Base-by-base conservation (phyloP, 1,140 invertebrate genomes). In the Plutomurus gul region DNA sequence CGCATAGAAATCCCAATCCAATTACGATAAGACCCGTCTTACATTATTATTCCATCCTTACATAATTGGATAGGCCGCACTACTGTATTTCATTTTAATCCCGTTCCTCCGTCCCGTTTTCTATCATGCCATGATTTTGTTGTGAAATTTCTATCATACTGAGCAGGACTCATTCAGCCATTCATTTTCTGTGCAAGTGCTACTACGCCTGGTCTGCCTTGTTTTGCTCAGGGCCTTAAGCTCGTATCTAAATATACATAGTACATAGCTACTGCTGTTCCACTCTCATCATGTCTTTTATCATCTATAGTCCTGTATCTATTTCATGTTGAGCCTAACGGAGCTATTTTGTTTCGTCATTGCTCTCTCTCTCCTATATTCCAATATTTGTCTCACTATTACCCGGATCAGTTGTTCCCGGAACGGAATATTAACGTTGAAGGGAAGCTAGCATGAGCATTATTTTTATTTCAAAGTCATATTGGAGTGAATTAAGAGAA, bases 1-100 rank as follows among this genome's bases (percentile, higher is more conserved):
- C 72, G 43, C 72, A 74, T 47, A 74, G 72, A 46, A 74, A 74
- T 74, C 72, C 72, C 72, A 74, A 74, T 74, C 72, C 72, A 74
- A 74, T 74, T 74, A 74, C 72, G 72, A 74, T 49, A 74, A 49
- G 72, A 49, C 27, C 36, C 27, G n/a, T 46, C 43, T 33, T 74
- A 74, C 72, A 49, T 74, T 74, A 74, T 74, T 74, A 74, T 74
- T 74, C 72, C 43, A 74, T 74, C 39, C 40, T 74, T 74, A 74
- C 72, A 74, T 74, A 74, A 74, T 74, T 74, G 72, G 72, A 74
- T 74, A 49, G 72, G 27, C 40, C 40, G 47, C 46, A 43, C 43
- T 46, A 20, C 30, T 49, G 39, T 74, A 47, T 46, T 47, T 49
- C 43, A 47, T 74, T 49, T 74, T 49, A 74, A 74, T 74, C 43